Base-by-base conservation (phyloP, 2,888 invertebrate genomes). In the Habroteleia sp. region DNA sequence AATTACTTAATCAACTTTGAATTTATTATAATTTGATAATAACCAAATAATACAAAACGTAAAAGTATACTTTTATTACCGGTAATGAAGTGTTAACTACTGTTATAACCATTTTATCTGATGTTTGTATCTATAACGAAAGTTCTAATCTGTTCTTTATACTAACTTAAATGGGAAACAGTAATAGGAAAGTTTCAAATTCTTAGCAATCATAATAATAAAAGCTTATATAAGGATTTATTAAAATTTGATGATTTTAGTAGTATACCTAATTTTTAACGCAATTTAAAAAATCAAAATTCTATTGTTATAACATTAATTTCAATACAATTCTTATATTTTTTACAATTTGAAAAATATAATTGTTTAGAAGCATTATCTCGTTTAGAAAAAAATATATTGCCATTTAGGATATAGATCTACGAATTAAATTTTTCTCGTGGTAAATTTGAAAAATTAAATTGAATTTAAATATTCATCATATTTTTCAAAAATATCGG, bases 61-160 rank as follows among this genome's bases (percentile, higher is more conserved):
- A 2, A 10, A 2, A 33, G 6, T 16, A 7, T 37, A 2, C 5
- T 3, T 16, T 13, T 7, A 16, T 8, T 39, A 20, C 39, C 13
- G 20, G 13, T 50, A 50, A 50, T 35, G 20, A 23, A 17, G 35
- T 50, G 50, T 17, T 50, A 50, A 50, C 11, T 16, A 50, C 27
- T n/a, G 8, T 1, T 0, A 13, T 2, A 3, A 13, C 13, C 17
- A 35, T 50, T 48, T 33, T 31, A 6, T 35, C 14, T 31, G 13
- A 50, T 50, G 13, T n/a, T 4, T 35, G 13, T 2, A 16, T 25
- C 35, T 37, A 35, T 25, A 50, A 25, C 35, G 11, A 10, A 50
- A 50, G 13, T 25, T 33, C 11, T n/a, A 13, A n/a, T 33, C 13
- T 27, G 17, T 31, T 46, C 29, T n/a, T 35, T 50, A 50, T 20